Evolutionary conservation across 2,888 invertebrate species (phyloP).

Genomic region (Cantharis rustica): DNA sequence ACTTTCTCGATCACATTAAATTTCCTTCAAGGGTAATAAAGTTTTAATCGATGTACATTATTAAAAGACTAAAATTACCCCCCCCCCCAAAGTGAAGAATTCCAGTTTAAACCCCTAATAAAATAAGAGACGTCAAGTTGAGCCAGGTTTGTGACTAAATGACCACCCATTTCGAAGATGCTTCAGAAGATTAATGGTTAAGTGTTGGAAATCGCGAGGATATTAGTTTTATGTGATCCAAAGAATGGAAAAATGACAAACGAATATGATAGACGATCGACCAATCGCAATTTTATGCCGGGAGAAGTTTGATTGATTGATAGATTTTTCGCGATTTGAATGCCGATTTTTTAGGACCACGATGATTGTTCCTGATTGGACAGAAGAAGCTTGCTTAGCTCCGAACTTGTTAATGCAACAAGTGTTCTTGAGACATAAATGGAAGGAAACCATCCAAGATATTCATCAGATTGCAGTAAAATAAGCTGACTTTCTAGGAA

Average conservation of each 20-base stretch:
- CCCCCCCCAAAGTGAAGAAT: background rate
- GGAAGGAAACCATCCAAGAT: background rate
- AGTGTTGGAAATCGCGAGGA: background rate
- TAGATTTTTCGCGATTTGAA: background rate
- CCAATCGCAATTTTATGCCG: background rate
- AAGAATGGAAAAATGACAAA: background rate
- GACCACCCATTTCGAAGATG: background rate
- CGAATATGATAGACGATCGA: background rate
- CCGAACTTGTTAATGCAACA: background rate
- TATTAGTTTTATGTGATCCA: background rate
- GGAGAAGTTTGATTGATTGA: background rate
- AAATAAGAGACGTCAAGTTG: background rate
- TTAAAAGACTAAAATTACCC: no score
- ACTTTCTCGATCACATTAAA: background rate
- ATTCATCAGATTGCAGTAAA: background rate
- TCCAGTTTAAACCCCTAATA: background rate
- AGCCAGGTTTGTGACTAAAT: background rate
- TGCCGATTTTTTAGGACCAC: background rate
- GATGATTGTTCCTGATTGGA: background rate
- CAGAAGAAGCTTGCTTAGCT: background rate
- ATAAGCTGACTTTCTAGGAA: background rate
- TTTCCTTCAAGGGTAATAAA: background rate
- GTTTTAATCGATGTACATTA: background rate
- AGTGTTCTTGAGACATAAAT: background rate
- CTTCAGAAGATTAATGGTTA: background rate